Evolutionary conservation across 2,888 invertebrate species (phyloP), one percentile per base, ranked within the genome.

Genomic region (Macaria liturata): DNA sequence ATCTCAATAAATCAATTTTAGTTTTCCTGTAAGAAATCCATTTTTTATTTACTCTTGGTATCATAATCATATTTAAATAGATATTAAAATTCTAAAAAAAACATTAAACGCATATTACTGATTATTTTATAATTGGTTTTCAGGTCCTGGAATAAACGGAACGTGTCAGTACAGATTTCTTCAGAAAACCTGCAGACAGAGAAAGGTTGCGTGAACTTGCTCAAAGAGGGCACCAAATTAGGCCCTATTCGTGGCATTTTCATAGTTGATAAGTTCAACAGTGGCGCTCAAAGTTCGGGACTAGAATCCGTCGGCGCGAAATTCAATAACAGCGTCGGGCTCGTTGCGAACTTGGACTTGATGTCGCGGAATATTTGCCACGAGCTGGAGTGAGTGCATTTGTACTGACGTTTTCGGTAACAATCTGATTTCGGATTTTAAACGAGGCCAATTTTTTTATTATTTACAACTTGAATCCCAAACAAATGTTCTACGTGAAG

Each of bases 191-290:
- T 77, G 3, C 59, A 72, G 58, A 69, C 68, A 1, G 76, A 75
- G 51, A 71, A 71, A 54, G 74, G 70, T 46, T 77, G 77, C 54
- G 56, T 49, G 7, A 70, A 71, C 45, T 65, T 81, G 42, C 45
- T 82, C 3, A 73, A 68, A 55, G 72, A 77, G 46, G 74, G 62
- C 9, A 48, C 59, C 4, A 74, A 76, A 63, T 67, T 75, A 54
- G 81, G 78, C 9, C 65, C 73, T 34, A 63, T 83, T 54, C 54
- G 68, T 31, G 79, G 81, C n/a, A 72, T 83, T 58, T 80, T 80
- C 57, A 62, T 81, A 49, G 69, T 78, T 39, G 72, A 76, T 54
- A 70, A 72, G 61, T 66, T 66, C 46, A 57, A 45, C 58, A 57
- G 54, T 61, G 61, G 48, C 40, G 34, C 49, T 9, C 61, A 66